Conservation (phyloP, 2,888 invertebrate genomes). For the Monoplex corrugatus region DNA sequence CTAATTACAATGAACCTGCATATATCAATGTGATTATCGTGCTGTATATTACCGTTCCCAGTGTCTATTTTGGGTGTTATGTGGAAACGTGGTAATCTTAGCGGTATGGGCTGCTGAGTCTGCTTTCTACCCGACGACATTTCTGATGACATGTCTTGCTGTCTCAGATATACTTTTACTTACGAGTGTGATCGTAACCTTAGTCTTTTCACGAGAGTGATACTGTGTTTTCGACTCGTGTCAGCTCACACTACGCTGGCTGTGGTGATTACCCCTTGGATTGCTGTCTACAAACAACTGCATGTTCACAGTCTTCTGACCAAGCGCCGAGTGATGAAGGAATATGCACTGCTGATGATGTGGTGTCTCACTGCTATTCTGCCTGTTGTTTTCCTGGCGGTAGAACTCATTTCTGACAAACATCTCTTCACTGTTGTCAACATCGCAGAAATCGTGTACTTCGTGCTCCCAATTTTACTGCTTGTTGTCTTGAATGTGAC, state of each 20-base stretch:
- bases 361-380: not conserved
- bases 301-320: conserved; percentile 15
- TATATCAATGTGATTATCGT: not conserved
- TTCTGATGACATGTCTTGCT: conserved; percentile 1
- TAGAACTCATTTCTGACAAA: not conserved
- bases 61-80: not conserved
- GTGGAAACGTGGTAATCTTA: not conserved
- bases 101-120: not conserved
- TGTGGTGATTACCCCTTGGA: conserved; percentile 11
- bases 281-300: conserved; percentile 1
- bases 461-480: not conserved
- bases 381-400: not conserved
- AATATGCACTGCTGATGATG: not conserved
- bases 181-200: not conserved
- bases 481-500: not conserved
- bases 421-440: not conserved
- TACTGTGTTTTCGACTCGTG: not conserved
- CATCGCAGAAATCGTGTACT: not conserved
- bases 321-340: not conserved
- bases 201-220: not conserved
- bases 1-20: not conserved
- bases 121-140: not conserved
- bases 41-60: not conserved
- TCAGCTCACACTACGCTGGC: conserved; percentile 17
- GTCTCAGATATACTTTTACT: not conserved